Evolutionary conservation across 2,113 vertebrate genomes (phyloP), one percentile per base, ranked within the genome.

Genomic region (Girardinichthys multiradiatus): DNA sequence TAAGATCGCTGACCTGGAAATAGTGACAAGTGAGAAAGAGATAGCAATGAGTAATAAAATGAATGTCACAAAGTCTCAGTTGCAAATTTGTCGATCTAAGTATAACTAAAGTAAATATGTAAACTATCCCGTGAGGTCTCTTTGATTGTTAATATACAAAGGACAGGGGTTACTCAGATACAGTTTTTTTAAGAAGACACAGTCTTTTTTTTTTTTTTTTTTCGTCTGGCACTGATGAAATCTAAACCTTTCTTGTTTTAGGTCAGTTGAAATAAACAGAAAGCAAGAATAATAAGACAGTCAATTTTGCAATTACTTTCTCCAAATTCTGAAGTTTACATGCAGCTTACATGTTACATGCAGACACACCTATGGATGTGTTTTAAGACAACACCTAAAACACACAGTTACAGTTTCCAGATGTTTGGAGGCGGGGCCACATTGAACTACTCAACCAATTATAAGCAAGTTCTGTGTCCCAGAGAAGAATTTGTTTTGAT

Each of bases 1-100:
- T 86, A 68, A 70, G 84, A 86, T 83, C 82, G 71, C 90, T 91
- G 92, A 94, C 92, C 91, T 88, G 90, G 91, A 92, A 91, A 87
- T 92, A 85, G 91, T 79, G 79, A 86, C 79, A 88, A 83, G 85
- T 87, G 86, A 87, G 89, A 91, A 87, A 83, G 88, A 90, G 88
- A 90, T 76, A 62, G 82, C 83, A 66, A 81, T 63, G 89, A 91
- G 87, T 86, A 87, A 91, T 86, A 90, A 89, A 89, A 87, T 79
- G 83, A 84, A 73, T 72, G 86, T 88, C 89, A 87, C 84, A 80
- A 57, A 82, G 87, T 81, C 89, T 83, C 87, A 83, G 81, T 84
- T 73, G 70, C 86, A 74, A 81, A 68, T 83, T 78, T 71, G 78
- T 90, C 79, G 81, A 68, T 88, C 72, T 77, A 76, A 48, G 61